Percentiles rank a stretch among this genome's conserved stretches.
These are phyloP conservation scores for Apotomis betuletana DNA, from an alignment of 2,888 invertebrate species.

Conservation along the genomic window DNA sequence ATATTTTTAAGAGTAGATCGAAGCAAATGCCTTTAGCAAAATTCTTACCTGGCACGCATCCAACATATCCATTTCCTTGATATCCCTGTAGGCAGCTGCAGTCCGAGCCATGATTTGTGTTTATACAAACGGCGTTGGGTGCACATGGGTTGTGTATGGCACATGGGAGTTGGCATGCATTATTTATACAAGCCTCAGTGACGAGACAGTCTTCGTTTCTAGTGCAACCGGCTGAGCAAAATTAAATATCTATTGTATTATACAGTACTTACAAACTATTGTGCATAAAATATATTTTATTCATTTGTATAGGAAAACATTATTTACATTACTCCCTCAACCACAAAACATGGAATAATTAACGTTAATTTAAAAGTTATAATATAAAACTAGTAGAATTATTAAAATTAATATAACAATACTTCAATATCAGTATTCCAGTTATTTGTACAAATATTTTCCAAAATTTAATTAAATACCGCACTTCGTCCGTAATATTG, in stretches of 20 bases:
- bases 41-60: conserved; percentile 89
- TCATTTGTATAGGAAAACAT: background rate
- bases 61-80: conserved; percentile 93
- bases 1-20: background rate
- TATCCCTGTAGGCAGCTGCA: conserved; percentile 94
- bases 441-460: conserved; percentile 7
- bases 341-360: background rate
- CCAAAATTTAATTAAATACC: conserved; percentile 4
- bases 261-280: conserved; percentile 44
- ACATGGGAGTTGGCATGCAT: conserved; percentile 94
- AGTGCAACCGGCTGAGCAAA: conserved; percentile 91
- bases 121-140: conserved; percentile 92
- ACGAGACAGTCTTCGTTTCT: conserved; percentile 92
- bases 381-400: background rate
- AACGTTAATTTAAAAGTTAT: background rate
- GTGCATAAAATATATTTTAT: conserved; percentile 19
- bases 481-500: background rate
- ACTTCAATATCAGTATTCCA: background rate
- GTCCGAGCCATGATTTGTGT: conserved; percentile 93
- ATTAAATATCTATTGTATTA: conserved; percentile 59
- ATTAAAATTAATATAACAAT: background rate
- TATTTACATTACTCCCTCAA: conserved; percentile 12
- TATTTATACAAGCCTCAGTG: conserved; percentile 93
- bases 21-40: conserved; percentile 17
- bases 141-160: conserved; percentile 93